Evolutionary conservation across 2,888 invertebrate genomes (phyloP).

Genomic region (Nephrotoma flavescens): DNA sequence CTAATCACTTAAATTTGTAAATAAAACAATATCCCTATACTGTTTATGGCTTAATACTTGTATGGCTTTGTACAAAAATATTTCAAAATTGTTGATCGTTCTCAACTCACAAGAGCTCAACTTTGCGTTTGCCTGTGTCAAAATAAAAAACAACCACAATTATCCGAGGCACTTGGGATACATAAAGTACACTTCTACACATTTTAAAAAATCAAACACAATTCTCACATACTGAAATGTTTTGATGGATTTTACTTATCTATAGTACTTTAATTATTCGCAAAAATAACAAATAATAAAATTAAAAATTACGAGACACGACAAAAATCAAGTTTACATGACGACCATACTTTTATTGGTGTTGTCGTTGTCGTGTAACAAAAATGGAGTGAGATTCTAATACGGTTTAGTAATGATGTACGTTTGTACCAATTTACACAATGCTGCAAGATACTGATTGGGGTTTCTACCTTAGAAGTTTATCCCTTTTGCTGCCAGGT

Average conservation of each 20-base stretch:
- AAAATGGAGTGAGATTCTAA: too few species aligned
- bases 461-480: too few species aligned
- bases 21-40: neutral
- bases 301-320: neutral
- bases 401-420: too few species aligned
- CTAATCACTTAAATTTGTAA: neutral
- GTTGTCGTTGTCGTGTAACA: too few species aligned
- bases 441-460: too few species aligned
- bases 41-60: neutral
- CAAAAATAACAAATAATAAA: neutral
- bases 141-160: neutral
- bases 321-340: neutral
- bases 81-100: neutral
- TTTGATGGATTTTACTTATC: neutral
- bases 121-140: neutral
- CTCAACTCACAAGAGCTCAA: neutral
- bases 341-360: neutral
- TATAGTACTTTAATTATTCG: neutral
- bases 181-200: neutral
- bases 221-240: neutral
- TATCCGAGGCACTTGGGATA: neutral
- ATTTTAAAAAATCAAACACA: neutral
- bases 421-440: too few species aligned
- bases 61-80: neutral
- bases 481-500: too few species aligned